A percentile compares a stretch with the other conserved stretches of the same genome.
Conservation (phyloP, 2,113 vertebrate genomes). For the Rhizomys pruinosus region DNA sequence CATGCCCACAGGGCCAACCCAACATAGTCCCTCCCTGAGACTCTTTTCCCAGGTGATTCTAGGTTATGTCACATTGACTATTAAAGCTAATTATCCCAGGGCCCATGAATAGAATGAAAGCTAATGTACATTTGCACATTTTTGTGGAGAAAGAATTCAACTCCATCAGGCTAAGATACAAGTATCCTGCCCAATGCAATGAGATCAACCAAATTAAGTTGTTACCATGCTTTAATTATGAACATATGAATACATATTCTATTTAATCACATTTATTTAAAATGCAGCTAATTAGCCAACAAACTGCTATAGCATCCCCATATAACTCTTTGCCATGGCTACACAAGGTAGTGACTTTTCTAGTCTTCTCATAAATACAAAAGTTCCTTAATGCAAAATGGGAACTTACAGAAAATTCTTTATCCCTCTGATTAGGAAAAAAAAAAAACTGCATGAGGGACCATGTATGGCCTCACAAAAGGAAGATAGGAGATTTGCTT, state of each 20-base stretch:
- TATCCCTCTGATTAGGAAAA: background rate
- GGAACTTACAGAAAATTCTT: background rate
- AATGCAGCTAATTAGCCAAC: background rate
- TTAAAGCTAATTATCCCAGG: background rate
- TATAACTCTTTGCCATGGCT: background rate
- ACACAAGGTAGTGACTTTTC: background rate
- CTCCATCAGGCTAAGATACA: background rate
- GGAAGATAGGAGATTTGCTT: background rate
- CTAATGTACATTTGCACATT: background rate
- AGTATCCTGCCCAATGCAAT: background rate
- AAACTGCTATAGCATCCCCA: background rate
- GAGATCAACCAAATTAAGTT: background rate
- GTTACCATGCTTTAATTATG: background rate
- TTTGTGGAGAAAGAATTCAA: background rate
- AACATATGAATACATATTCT: background rate
- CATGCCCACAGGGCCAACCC: background rate
- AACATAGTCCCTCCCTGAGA: background rate
- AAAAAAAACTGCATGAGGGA: background rate
- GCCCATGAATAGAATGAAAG: background rate
- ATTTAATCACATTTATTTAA: background rate
- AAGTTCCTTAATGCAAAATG: rapidly evolving
- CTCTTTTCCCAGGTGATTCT: background rate
- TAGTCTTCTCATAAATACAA: background rate
- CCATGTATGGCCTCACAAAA: background rate
- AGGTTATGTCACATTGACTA: background rate